Evolutionary conservation across 2,797 vertebrate species (phyloP).

Genomic region (Adelosebastes latens): DNA sequence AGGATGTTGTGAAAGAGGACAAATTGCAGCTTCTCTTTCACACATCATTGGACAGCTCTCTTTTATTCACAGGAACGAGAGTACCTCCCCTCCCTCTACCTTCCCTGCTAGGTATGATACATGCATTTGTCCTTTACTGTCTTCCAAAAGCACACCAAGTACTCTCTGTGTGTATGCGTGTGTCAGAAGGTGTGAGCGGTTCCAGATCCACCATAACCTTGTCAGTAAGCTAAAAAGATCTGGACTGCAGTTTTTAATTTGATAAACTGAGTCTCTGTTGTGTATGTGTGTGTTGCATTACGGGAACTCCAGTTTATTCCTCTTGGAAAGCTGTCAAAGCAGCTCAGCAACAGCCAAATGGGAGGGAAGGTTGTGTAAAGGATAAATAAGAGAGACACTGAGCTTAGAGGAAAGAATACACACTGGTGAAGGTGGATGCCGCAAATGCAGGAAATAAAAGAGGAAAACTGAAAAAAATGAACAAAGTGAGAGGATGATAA

Average conservation of each 20-base stretch:
- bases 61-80: conserved; percentile 63
- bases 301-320: conserved; percentile 33
- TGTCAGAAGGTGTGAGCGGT: conserved; percentile 16
- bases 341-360: conserved; percentile 28
- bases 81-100: conserved; percentile 22
- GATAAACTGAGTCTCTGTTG: conserved; percentile 24
- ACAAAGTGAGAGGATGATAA: conserved; percentile 27
- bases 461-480: background rate
- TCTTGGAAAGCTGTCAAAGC: conserved; percentile 52
- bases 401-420: conserved; percentile 8
- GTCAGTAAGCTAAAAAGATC: conserved; percentile 15
- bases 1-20: conserved; percentile 48
- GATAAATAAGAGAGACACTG: conserved; percentile 25
- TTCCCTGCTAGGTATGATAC: conserved; percentile 60
- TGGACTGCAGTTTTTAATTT: conserved; percentile 15
- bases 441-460: background rate
- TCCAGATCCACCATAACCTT: conserved; percentile 29
- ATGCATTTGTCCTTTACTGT: conserved; percentile 71
- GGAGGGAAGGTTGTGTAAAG: conserved; percentile 22
- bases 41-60: conserved; percentile 68
- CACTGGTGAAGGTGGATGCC: background rate
- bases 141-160: conserved; percentile 46
- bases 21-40: conserved; percentile 73
- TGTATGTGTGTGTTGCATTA: conserved; percentile 9
- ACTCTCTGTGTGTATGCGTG: background rate